Evolutionary conservation across 2,888 invertebrate species (phyloP).

Genomic region (Tupiocoris notatus): DNA sequence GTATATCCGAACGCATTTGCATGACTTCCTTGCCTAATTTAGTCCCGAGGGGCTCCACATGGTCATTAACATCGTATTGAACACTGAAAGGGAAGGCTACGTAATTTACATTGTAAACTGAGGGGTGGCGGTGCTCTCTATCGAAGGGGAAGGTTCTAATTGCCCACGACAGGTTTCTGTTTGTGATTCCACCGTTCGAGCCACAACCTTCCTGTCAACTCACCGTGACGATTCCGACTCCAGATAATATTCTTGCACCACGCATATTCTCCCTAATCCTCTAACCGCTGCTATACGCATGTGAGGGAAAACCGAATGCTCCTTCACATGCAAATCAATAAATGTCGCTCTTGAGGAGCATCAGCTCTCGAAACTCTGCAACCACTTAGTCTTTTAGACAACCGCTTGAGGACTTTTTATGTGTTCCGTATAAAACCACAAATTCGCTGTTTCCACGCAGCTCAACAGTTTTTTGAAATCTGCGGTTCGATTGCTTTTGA

Average conservation of each 20-base stretch:
- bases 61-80: constrained; percentile 41
- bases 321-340: too few relatives aligned
- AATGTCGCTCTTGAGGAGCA: too few relatives aligned
- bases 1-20: constrained; percentile 24
- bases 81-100: constrained; percentile 20
- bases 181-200: constrained; percentile 27
- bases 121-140: constrained; percentile 24
- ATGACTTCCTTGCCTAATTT: constrained; percentile 41
- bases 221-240: constrained; percentile 20
- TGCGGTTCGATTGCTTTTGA: too few relatives aligned
- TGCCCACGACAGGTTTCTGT: constrained; percentile 36
- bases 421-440: too few relatives aligned
- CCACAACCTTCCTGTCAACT: constrained; percentile 3
- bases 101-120: constrained; percentile 40
- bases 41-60: constrained; percentile 26
- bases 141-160: constrained; percentile 29
- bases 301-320: too few relatives aligned
- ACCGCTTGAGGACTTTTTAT: too few relatives aligned
- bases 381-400: too few relatives aligned
- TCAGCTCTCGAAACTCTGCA: too few relatives aligned
- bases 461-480: too few relatives aligned
- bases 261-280: neutral
- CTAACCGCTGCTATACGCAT: too few relatives aligned
- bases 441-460: too few relatives aligned
- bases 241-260: neutral